Evolutionary conservation across 2,113 vertebrate species (phyloP).

Genomic region (Brachyistius frenatus): DNA sequence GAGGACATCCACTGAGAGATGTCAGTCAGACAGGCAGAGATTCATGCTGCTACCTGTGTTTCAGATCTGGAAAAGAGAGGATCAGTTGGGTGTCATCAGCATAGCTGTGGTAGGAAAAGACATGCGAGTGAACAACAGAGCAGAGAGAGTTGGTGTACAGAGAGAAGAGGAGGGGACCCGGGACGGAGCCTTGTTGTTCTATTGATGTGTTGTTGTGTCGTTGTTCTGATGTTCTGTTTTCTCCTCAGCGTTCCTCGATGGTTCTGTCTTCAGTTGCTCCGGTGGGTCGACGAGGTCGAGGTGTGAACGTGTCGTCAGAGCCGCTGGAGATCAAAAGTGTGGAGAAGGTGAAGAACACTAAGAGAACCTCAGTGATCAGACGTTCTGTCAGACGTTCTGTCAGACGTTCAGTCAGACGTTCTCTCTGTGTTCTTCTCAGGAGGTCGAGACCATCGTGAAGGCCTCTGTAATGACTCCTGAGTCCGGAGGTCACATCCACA

Average conservation of each 20-base stretch:
- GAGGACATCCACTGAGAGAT: too few species aligned
- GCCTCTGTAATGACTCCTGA: constrained; percentile 73
- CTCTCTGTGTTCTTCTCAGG: constrained; percentile 67
- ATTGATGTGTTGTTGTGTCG: too few species aligned
- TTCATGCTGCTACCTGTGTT: too few species aligned
- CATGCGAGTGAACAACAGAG: too few species aligned
- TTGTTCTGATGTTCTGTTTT: background rate
- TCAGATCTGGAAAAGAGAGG: too few species aligned
- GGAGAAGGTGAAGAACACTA: constrained; percentile 73
- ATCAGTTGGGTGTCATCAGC: too few species aligned
- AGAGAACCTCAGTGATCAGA: background rate
- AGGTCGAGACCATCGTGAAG: constrained; percentile 70
- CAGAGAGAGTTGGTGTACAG: too few species aligned
- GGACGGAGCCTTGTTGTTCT: too few species aligned
- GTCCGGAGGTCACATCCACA: constrained; percentile 52
- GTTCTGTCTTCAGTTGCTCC: constrained; percentile 30
- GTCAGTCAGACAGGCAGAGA: too few species aligned
- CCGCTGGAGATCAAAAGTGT: constrained; percentile 52
- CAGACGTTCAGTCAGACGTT: background rate
- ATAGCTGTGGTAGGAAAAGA: too few species aligned
- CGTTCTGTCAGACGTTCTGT: too few species aligned
- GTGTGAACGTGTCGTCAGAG: constrained; percentile 69
- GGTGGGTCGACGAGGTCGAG: constrained; percentile 47
- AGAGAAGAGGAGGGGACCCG: too few species aligned
- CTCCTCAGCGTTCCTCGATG: constrained; percentile 82